Base-by-base conservation (phyloP, 2,888 invertebrate species). In the Baccha elongata region DNA sequence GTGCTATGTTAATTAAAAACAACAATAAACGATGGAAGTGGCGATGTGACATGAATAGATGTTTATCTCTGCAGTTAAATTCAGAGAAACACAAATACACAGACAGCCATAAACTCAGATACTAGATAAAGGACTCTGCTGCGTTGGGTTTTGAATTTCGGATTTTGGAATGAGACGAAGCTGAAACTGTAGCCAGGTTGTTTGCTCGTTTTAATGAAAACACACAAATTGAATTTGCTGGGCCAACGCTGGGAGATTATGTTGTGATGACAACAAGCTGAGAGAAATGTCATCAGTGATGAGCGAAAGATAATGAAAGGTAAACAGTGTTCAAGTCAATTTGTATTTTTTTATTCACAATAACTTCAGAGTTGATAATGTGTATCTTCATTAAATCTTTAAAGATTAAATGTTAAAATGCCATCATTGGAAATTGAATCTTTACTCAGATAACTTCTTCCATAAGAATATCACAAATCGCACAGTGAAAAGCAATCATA, bases 171-270 rank as follows among this genome's bases (percentile, higher is more conserved):
- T 55, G 55, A 40, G 32, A 23, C 29, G 37, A 40, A 58, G 40
- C 26, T 58, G 58, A 46, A 21, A 60, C 42, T 50, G 55, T 13
- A 50, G 21, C 19, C 19, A 8, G 19, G 32, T 53, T 80, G 69
- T 80, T 80, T 81, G 71, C 48, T 65, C 40, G 35, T 69, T 71
- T 75, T 71, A 71, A 81, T 81, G 71, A 71, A 75, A 81, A 65
- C 52, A 65, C 58, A 74, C 80, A 69, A 75, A 74, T 68, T 73
- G 48, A 74, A 80, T 79, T 74, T 65, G 68, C 15, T 48, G 42
- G 64, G 44, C 42, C 19, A 69, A 69, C 65, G 55, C 21, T 44
- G 60, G n/a, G 19, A 48, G 68, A 69, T 68, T 74, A 80, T 74
- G 52, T 67, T 64, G 68, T 74, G 74, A 58, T 46, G 64, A 68